Conservation (phyloP, 1,140 invertebrate genomes). For the Pantala flavescens region DNA sequence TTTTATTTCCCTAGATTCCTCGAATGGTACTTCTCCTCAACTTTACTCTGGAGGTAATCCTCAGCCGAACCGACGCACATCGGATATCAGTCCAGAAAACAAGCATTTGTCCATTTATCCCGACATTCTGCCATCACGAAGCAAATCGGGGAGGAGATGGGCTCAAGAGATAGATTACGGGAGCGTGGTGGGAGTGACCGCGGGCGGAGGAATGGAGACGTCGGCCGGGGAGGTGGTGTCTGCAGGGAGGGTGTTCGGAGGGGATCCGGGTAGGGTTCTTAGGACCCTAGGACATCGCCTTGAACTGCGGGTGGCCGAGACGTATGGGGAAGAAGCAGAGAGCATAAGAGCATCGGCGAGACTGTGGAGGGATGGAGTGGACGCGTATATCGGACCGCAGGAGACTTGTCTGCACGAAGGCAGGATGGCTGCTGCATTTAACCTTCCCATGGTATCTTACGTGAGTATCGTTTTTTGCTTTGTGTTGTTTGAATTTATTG, state of each 20-base stretch:
- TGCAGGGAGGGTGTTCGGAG: conserved; percentile 6
- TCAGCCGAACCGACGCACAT: no score
- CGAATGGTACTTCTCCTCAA: no score
- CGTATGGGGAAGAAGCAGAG: conserved; percentile 75
- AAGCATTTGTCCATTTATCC: no score
- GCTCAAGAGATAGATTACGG: not conserved
- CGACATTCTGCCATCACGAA: no score
- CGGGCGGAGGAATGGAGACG: not conserved
- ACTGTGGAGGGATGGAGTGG: conserved; percentile 76
- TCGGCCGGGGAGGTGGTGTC: not conserved
- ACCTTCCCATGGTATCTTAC: conserved; percentile 63
- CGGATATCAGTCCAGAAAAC: no score
- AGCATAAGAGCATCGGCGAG: conserved; percentile 77
- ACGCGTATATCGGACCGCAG: conserved; percentile 87
- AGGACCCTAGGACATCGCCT: conserved; percentile 54
- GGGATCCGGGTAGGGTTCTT: conserved; percentile 44
- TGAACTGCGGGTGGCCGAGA: conserved; percentile 78
- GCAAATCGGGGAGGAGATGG: no score
- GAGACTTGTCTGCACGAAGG: conserved; percentile 92
- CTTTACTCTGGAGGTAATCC: no score
- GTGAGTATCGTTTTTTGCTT: conserved; percentile 40
- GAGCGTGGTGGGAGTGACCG: not conserved
- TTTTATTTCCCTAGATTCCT: no score
- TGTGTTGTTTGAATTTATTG: not conserved
- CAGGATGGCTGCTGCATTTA: conserved; percentile 88